Percentiles rank a stretch among this genome's conserved stretches.
phyloP scores from a whole-genome alignment of 2,113 vertebrate genomes.

The Trematocara stigmaticum region DNA sequence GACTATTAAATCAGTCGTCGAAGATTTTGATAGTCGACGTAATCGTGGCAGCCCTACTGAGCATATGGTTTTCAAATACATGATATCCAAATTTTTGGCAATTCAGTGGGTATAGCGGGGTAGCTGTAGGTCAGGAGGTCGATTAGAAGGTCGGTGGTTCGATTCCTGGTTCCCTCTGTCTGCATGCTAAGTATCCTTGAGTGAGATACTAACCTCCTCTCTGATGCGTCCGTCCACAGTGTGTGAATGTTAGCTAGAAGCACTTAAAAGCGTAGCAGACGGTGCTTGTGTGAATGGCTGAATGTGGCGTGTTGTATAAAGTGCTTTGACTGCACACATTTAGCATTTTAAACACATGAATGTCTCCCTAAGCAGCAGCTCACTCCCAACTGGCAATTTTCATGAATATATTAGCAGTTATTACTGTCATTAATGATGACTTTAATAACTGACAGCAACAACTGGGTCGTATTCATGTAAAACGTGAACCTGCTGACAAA shows the following conservation, averaged over 20 bases:
- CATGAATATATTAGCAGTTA: not conserved
- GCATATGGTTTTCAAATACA: not conserved
- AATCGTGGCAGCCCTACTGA: not conserved
- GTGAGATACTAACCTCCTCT: not conserved
- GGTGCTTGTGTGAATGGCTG: not conserved
- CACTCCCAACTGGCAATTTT: not conserved
- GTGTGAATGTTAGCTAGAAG: not conserved
- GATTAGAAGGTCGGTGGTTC: not conserved
- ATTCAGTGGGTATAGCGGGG: not conserved
- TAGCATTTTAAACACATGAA: not conserved
- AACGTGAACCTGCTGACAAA: not conserved
- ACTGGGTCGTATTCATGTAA: fast-evolving
- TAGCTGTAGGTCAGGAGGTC: not conserved
- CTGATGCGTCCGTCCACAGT: not conserved
- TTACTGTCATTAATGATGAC: not conserved
- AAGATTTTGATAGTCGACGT: too few relatives aligned
- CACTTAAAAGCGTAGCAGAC: not conserved
- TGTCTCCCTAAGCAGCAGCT: not conserved
- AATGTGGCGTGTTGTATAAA: not conserved
- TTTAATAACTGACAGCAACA: not conserved
- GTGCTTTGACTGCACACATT: not conserved
- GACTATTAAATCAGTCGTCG: too few relatives aligned
- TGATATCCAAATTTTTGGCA: not conserved
- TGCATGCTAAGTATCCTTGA: not conserved
- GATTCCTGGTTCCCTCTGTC: not conserved